These are phyloP conservation scores for Choloepus hoffmanni DNA, from an alignment of 2,113 vertebrate genomes.

Conservation along the genomic window DNA sequence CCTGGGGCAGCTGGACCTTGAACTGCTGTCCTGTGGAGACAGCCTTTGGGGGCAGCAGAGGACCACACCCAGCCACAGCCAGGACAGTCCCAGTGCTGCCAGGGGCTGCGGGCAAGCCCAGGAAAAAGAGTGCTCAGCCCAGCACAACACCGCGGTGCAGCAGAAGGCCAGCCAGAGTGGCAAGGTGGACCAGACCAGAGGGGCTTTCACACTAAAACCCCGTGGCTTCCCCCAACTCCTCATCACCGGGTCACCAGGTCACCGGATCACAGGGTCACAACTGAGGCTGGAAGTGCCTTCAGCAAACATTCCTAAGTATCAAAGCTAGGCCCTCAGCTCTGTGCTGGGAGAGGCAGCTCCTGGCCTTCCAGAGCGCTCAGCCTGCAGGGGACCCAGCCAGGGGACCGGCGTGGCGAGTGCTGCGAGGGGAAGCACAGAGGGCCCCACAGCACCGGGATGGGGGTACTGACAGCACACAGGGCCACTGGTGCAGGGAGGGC, in stretches of 20 bases:
- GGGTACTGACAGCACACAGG: no score
- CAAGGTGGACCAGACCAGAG: neutral
- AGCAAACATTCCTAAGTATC: neutral
- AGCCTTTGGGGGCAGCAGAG: neutral
- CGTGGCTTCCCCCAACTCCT: neutral
- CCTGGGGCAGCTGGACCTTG: neutral
- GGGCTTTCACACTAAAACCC: neutral
- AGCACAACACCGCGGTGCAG: no score
- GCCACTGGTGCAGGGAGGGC: neutral
- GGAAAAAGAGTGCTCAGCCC: neutral
- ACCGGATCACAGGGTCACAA: neutral
- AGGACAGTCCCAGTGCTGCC: fast-evolving
- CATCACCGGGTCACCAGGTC: neutral
- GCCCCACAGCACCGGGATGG: no score
- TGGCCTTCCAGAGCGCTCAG: neutral
- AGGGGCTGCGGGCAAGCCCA: neutral
- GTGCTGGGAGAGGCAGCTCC: neutral
- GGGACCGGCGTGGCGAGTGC: neutral
- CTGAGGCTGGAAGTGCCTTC: neutral
- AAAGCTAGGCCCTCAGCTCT: neutral
- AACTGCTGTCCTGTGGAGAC: neutral
- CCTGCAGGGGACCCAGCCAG: neutral
- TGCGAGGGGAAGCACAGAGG: neutral
- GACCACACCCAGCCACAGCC: neutral
- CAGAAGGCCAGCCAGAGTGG: neutral